phyloP scores from a whole-genome alignment of 2,888 invertebrate species.

The Cyrtodaria siliqua region DNA sequence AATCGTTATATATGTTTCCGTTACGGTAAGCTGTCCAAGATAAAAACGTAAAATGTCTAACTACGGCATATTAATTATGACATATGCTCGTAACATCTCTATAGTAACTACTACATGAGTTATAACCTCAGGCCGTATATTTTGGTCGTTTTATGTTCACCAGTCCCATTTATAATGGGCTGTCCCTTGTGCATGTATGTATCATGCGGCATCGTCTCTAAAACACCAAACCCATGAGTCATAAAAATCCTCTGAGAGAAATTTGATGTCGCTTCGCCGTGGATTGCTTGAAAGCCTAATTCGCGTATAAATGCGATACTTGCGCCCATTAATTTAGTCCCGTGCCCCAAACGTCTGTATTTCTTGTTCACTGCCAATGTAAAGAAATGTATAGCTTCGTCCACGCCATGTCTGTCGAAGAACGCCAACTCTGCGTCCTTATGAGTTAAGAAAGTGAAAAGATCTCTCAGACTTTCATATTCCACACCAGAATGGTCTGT shows the following conservation, averaged over 20 bases:
- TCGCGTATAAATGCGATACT: conserved; percentile 38
- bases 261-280: conserved; percentile 49
- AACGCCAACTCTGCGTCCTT: conserved; percentile 33
- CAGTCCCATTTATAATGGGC: conserved; percentile 26
- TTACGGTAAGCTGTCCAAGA: too few species aligned
- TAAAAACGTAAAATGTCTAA: too few species aligned
- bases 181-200: conserved; percentile 33
- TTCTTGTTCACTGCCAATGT: conserved; percentile 41
- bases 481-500: conserved; percentile 8
- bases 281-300: conserved; percentile 42
- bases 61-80: too few species aligned
- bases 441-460: conserved; percentile 36
- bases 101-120: too few species aligned
- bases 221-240: conserved; percentile 28
- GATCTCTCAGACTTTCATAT: conserved; percentile 30
- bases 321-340: conserved; percentile 33
- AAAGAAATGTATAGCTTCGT: conserved; percentile 44
- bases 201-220: conserved; percentile 34
- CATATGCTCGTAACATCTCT: too few species aligned
- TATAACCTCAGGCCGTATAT: conserved; percentile 15
- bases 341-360: conserved; percentile 42
- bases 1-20: too few species aligned
- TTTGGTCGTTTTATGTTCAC: conserved; percentile 37
- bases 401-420: conserved; percentile 15
- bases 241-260: conserved; percentile 51